Conservation (phyloP, 2,888 invertebrate genomes). For the Tenthredo amoena region DNA sequence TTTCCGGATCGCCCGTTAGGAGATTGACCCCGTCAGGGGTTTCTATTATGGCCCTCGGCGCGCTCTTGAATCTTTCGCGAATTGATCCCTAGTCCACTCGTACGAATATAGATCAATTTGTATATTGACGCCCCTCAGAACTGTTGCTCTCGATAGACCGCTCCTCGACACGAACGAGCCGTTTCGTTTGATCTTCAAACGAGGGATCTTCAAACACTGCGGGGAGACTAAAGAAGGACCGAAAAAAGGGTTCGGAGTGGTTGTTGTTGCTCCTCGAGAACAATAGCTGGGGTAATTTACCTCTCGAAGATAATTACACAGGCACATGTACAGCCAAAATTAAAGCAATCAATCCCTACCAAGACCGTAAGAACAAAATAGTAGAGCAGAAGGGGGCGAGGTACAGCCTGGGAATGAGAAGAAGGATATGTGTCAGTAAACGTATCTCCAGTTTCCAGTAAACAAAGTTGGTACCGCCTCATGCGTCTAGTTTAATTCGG, state of each 20-base stretch:
- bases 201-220: background rate
- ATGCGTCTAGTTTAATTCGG: background rate
- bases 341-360: conserved; percentile 14
- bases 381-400: background rate
- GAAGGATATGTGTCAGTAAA: background rate
- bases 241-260: background rate
- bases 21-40: conserved; percentile 72
- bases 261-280: background rate
- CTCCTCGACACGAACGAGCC: background rate
- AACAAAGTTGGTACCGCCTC: background rate
- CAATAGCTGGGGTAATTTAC: background rate
- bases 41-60: conserved; percentile 68
- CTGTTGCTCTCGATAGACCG: conserved; percentile 20
- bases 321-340: conserved; percentile 7
- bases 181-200: background rate
- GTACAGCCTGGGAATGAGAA: background rate
- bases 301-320: background rate
- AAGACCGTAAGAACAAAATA: background rate
- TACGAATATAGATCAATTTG: conserved; percentile 53
- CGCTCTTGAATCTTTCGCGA: conserved; percentile 55
- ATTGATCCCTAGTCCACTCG: conserved; percentile 49
- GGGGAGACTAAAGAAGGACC: background rate
- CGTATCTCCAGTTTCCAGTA: background rate
- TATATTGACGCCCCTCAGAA: conserved; percentile 29
- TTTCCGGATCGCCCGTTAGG: conserved; percentile 67